phyloP scores from a whole-genome alignment of 2,113 vertebrate genomes.

The Percopsis transmontana region DNA sequence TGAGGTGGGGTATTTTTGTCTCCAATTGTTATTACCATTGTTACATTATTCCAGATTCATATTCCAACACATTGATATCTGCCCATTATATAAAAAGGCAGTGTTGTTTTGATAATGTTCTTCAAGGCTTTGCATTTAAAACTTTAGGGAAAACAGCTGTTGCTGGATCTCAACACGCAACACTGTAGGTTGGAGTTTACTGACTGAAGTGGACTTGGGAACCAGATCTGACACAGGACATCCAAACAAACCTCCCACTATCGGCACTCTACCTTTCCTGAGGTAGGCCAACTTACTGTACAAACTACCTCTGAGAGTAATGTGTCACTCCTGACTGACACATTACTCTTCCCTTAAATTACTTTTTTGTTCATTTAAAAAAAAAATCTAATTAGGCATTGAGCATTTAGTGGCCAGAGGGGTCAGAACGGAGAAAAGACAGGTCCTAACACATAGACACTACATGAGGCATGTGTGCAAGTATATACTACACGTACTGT shows the following conservation, averaged over 20 bases:
- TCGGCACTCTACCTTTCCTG: slow-evolving; percentile 62
- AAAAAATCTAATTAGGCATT: neutral
- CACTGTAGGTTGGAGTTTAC: rapidly evolving
- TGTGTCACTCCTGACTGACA: neutral
- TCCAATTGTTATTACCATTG: neutral
- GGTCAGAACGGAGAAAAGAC: neutral
- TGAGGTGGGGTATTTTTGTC: slow-evolving; percentile 37
- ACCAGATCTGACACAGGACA: slow-evolving; percentile 68
- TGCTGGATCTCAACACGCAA: slow-evolving; percentile 46
- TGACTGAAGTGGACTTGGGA: slow-evolving; percentile 70
- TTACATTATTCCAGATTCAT: neutral
- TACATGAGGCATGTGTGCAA: too few relatives aligned
- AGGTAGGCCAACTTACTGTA: slow-evolving; percentile 48
- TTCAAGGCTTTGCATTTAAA: neutral
- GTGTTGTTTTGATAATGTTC: neutral
- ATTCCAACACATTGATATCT: neutral
- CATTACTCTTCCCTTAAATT: neutral
- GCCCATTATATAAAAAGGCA: neutral
- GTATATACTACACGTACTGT: too few relatives aligned
- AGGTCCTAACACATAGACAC: too few relatives aligned
- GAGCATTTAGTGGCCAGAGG: neutral
- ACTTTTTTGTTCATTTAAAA: neutral
- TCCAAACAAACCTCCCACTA: slow-evolving; percentile 68
- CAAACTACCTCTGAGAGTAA: neutral
- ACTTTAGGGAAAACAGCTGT: slow-evolving; percentile 37